Conservation (phyloP, 2,113 vertebrate species). For the Cyprinodon brontotheroides region DNA sequence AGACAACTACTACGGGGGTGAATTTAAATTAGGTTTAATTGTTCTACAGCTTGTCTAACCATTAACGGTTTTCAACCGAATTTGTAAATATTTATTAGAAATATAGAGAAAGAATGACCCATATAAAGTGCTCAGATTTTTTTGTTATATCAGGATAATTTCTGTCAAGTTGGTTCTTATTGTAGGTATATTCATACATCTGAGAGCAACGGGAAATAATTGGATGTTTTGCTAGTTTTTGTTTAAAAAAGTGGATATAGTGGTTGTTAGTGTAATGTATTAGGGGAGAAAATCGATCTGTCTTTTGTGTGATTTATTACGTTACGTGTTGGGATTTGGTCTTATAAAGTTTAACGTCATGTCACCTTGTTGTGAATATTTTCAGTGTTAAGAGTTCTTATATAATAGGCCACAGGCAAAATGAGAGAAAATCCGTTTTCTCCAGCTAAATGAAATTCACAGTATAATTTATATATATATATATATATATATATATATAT, state of each 20-base stretch:
- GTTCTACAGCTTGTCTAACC: background rate
- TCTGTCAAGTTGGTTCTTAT: background rate
- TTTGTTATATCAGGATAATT: background rate
- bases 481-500: too few species aligned
- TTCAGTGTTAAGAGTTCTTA: background rate
- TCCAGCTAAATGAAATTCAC: conserved; percentile 1
- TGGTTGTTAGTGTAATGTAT: background rate
- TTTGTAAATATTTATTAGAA: background rate
- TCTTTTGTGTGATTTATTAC: background rate
- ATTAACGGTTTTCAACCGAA: background rate
- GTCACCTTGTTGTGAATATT: background rate
- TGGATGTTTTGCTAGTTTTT: background rate
- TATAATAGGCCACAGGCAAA: background rate
- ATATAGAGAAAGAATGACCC: too few species aligned
- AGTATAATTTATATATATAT: background rate
- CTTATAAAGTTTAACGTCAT: background rate
- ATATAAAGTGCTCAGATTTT: too few species aligned
- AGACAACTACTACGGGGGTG: conserved; percentile 17
- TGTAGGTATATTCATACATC: background rate
- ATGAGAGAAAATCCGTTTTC: background rate
- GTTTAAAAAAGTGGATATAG: too few species aligned
- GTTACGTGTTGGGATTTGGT: background rate
- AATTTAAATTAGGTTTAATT: background rate
- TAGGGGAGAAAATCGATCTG: background rate
- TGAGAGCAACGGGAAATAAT: background rate